Percentiles rank a stretch among this genome's conserved stretches.
Conservation (phyloP, 2,888 invertebrate species). For the Eulithis prunata region DNA sequence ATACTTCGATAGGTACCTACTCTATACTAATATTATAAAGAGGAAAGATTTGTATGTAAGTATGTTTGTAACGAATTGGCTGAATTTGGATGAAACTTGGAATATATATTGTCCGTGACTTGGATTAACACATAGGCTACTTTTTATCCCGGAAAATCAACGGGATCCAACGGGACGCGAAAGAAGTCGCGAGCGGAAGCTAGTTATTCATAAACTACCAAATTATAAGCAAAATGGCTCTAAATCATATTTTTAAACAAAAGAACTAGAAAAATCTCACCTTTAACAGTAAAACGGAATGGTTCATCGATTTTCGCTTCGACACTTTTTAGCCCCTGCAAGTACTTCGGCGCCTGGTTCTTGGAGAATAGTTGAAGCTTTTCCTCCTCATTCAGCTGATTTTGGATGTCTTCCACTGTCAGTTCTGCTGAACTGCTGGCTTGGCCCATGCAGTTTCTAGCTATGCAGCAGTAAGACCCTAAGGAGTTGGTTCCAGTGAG, state of each 20-base stretch:
- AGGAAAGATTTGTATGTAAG: no score
- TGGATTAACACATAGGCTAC: no score
- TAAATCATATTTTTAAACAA: neutral
- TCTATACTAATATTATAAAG: no score
- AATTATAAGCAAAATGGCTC: no score
- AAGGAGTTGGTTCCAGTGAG: constrained; percentile 95
- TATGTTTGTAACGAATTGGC: no score
- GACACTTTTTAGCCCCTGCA: constrained; percentile 91
- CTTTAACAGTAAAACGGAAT: constrained; percentile 92
- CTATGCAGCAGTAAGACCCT: constrained; percentile 94
- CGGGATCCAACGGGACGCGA: no score
- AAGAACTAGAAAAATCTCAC: constrained; percentile 63
- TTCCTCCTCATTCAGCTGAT: constrained; percentile 94
- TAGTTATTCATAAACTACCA: no score
- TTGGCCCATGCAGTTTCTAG: constrained; percentile 95
- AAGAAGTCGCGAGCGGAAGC: no score
- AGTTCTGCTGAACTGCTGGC: constrained; percentile 93
- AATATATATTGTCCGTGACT: no score
- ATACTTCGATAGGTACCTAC: no score
- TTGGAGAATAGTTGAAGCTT: constrained; percentile 88
- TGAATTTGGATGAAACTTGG: no score
- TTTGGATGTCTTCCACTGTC: constrained; percentile 95
- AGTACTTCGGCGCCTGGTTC: constrained; percentile 93
- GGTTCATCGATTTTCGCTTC: constrained; percentile 93
- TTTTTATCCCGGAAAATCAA: no score